Percentiles rank a stretch among this genome's conserved stretches.
These are phyloP conservation scores for Rugalucina vietnamica DNA, from an alignment of 2,888 invertebrate genomes.

Conservation along the genomic window DNA sequence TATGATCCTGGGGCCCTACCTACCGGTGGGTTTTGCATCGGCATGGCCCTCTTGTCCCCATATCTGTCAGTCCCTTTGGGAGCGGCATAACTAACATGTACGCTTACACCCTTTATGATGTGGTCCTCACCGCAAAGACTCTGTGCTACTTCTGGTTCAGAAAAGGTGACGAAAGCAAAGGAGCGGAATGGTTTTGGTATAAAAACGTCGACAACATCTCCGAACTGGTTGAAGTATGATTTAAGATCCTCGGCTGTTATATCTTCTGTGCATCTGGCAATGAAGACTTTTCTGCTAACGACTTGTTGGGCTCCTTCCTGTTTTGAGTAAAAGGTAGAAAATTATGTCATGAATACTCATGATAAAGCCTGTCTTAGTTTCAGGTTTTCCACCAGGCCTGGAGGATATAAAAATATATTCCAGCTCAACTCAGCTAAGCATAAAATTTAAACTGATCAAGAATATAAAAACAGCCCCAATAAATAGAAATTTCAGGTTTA, in stretches of 20 bases:
- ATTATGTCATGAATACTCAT: too few relatives aligned
- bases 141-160: slow-evolving; percentile 95
- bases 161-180: slow-evolving; percentile 94
- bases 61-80: slow-evolving; percentile 79
- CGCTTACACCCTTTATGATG: slow-evolving; percentile 93
- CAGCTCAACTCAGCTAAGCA: too few relatives aligned
- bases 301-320: slow-evolving; percentile 80
- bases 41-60: slow-evolving; percentile 54
- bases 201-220: slow-evolving; percentile 98
- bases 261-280: slow-evolving; percentile 96
- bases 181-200: slow-evolving; percentile 94
- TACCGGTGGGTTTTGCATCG: slow-evolving; percentile 40
- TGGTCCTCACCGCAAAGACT: slow-evolving; percentile 96
- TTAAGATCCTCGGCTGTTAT: slow-evolving; percentile 94
- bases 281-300: slow-evolving; percentile 92
- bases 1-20: slow-evolving; percentile 48
- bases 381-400: too few relatives aligned
- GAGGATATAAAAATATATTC: too few relatives aligned
- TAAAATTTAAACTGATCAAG: too few relatives aligned
- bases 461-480: too few relatives aligned
- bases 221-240: slow-evolving; percentile 93
- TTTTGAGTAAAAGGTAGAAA: slow-evolving; percentile 4
- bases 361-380: too few relatives aligned
- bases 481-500: too few relatives aligned
- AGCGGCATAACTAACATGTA: slow-evolving; percentile 86